A percentile compares a stretch with the other conserved stretches of the same genome.
These are phyloP conservation scores for Chironomus tepperi DNA, from an alignment of 1,140 invertebrate genomes.

Conservation along the genomic window DNA sequence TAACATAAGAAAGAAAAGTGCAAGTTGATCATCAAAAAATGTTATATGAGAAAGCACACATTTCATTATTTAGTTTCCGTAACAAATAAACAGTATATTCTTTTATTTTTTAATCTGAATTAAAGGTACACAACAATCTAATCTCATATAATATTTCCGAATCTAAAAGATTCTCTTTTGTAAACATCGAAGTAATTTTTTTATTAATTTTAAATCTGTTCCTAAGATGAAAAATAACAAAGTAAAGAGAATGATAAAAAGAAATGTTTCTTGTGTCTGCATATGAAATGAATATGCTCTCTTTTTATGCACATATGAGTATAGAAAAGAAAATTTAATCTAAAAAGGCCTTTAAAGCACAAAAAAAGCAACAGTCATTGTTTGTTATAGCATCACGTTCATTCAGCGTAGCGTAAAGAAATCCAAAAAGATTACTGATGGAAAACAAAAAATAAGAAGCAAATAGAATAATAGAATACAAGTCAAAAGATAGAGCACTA, in stretches of 20 bases:
- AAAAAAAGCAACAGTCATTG: conserved; percentile 16
- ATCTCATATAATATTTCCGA: too few species aligned
- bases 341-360: not conserved
- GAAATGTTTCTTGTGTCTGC: not conserved
- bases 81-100: too few species aligned
- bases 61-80: too few species aligned
- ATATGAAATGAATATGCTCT: too few species aligned
- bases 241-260: not conserved
- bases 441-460: not conserved
- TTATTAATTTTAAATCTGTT: too few species aligned
- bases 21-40: too few species aligned
- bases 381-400: conserved; percentile 13
- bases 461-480: not conserved
- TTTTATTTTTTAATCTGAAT: too few species aligned
- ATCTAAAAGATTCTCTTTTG: too few species aligned
- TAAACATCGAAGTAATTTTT: too few species aligned
- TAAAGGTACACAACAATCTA: too few species aligned
- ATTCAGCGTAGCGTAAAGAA: not conserved
- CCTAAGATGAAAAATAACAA: not conserved
- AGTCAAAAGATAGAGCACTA: not conserved
- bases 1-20: too few species aligned
- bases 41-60: too few species aligned
- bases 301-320: not conserved
- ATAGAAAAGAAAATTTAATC: not conserved
- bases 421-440: not conserved